A percentile compares a stretch with the other conserved stretches of the same genome.
phyloP scores from a whole-genome alignment of 2,113 vertebrate species.

The Oxyura jamaicensis region DNA sequence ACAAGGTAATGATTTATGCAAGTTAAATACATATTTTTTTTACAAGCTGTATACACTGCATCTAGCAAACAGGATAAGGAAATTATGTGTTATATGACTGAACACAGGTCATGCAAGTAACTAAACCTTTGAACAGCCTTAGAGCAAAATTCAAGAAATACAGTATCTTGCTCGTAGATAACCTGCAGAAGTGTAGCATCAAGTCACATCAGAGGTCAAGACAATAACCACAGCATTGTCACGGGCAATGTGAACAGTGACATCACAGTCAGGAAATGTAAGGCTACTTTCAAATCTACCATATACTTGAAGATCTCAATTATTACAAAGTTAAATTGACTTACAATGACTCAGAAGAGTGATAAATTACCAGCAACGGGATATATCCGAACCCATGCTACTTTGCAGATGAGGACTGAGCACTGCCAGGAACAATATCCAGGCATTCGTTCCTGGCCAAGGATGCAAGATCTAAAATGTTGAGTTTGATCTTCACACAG shows the following conservation, averaged over 20 bases:
- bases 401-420: neutral
- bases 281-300: neutral
- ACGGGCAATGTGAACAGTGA: neutral
- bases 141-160: neutral
- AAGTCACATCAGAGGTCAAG: neutral
- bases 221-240: neutral
- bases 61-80: neutral
- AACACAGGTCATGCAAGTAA: neutral
- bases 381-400: neutral
- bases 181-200: neutral
- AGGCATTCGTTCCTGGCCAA: neutral
- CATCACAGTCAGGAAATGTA: neutral
- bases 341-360: neutral
- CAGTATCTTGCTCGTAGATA: neutral
- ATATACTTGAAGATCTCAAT: neutral
- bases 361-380: neutral
- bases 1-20: conserved; percentile 20
- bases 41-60: neutral
- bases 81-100: neutral
- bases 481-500: neutral
- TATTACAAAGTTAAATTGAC: neutral
- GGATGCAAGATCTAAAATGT: neutral
- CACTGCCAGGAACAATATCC: neutral
- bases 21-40: conserved; percentile 27
- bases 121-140: neutral